Percentiles rank a stretch among this genome's conserved stretches.
Conservation (phyloP, 92 coral and sea anemone species). For the Epizoanthus illoricatus region DNA sequence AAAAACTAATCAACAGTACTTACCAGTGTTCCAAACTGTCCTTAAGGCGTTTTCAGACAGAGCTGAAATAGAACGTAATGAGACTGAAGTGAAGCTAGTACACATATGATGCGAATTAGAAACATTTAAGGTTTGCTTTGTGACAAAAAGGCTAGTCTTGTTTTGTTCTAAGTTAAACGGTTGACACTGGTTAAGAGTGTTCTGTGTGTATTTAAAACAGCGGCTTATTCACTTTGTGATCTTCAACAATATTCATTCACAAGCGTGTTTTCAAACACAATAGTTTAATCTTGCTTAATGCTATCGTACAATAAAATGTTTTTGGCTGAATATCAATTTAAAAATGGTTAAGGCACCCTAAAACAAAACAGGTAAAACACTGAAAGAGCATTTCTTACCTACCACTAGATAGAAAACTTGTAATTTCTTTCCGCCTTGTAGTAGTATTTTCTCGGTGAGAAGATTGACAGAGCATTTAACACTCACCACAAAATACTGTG, state of each 20-base stretch:
- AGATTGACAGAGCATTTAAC: background rate
- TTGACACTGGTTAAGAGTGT: background rate
- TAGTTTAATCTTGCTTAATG: background rate
- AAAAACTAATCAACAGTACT: too few relatives aligned
- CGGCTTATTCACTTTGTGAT: background rate
- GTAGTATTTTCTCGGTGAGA: background rate
- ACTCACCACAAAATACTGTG: background rate
- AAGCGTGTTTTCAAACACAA: slow-evolving; percentile 27
- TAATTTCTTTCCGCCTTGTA: background rate
- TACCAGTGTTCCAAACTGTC: background rate
- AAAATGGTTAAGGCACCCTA: background rate
- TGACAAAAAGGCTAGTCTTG: background rate
- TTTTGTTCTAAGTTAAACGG: background rate
- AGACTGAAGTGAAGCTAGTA: background rate
- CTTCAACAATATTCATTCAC: slow-evolving; percentile 4
- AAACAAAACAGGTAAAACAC: background rate
- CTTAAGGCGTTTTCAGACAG: slow-evolving; percentile 5
- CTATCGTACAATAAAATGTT: background rate
- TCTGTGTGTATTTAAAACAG: background rate
- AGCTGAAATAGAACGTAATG: background rate
- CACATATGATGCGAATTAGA: too few relatives aligned
- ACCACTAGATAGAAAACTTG: background rate
- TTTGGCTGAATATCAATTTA: background rate
- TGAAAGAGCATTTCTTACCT: background rate
- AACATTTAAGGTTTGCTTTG: background rate